A percentile compares a stretch with the other conserved stretches of the same genome.
Evolutionary conservation across 2,113 vertebrate species (phyloP).

Genomic region (Apteryx mantelli): DNA sequence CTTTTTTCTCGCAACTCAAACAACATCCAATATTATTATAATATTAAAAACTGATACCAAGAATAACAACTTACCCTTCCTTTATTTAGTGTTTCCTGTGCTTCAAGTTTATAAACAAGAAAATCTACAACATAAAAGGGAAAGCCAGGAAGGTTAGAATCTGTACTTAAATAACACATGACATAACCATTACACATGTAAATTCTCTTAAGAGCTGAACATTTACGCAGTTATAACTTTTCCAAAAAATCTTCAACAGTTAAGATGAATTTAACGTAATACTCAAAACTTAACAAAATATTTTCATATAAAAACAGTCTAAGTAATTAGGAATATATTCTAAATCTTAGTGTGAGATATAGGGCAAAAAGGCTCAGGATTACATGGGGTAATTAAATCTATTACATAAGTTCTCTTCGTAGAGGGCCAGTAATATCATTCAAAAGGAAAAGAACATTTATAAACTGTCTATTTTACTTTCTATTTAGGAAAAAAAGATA

Average conservation of each 20-base stretch:
- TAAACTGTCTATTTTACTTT: accelerated
- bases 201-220: not conserved
- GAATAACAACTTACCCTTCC: conserved; percentile 88
- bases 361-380: not conserved
- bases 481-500: not conserved
- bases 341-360: not conserved
- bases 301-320: not conserved
- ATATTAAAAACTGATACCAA: not conserved
- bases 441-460: not conserved
- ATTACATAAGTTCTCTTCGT: not conserved
- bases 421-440: not conserved
- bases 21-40: not conserved
- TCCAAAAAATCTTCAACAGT: not conserved
- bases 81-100: conserved; percentile 95
- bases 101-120: conserved; percentile 94
- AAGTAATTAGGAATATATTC: not conserved
- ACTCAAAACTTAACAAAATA: not conserved
- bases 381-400: not conserved
- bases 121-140: conserved; percentile 83
- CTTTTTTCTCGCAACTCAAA: conserved; percentile 4
- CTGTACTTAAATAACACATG: not conserved
- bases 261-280: not conserved
- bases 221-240: not conserved
- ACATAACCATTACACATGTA: not conserved
- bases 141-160: not conserved